Percentiles rank a stretch among this genome's conserved stretches.
Conservation (phyloP, 2,888 invertebrate genomes). For the Sthenelais limicola region DNA sequence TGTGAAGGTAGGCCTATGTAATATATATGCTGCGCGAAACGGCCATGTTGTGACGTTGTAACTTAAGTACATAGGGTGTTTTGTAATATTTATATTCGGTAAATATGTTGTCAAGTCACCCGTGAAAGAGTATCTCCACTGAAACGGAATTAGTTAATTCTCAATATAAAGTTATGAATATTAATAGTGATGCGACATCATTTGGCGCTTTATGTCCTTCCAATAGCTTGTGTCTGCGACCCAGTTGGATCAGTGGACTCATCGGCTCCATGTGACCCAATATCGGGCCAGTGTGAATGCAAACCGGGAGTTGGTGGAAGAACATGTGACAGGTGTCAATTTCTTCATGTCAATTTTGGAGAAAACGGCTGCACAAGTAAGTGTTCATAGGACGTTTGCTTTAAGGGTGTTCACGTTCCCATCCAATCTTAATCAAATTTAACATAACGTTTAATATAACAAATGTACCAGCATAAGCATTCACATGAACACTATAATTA, state of each 20-base stretch:
- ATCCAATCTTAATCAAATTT: too few species aligned
- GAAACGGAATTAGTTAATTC: too few species aligned
- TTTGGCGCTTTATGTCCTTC: too few species aligned
- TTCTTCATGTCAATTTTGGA: constrained; percentile 53
- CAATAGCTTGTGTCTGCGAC: constrained; percentile 76
- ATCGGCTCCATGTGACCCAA: constrained; percentile 57
- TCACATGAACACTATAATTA: too few species aligned
- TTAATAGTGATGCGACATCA: too few species aligned
- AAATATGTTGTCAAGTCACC: too few species aligned
- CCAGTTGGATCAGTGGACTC: constrained; percentile 75
- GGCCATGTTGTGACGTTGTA: neutral
- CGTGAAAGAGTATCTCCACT: neutral
- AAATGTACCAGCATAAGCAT: too few species aligned
- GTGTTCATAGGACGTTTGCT: too few species aligned
- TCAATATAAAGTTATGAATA: neutral
- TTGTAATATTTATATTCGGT: too few species aligned
- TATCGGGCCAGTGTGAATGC: constrained; percentile 58
- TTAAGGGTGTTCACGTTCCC: too few species aligned
- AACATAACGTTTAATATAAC: too few species aligned
- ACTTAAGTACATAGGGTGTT: too few species aligned
- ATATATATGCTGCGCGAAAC: neutral
- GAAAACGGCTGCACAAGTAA: constrained; percentile 55
- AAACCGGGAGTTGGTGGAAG: constrained; percentile 65
- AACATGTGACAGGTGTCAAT: constrained; percentile 56
- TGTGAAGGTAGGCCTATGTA: constrained; percentile 54